Conservation (phyloP, 2,797 vertebrate species). For the Siniperca scherzeri region DNA sequence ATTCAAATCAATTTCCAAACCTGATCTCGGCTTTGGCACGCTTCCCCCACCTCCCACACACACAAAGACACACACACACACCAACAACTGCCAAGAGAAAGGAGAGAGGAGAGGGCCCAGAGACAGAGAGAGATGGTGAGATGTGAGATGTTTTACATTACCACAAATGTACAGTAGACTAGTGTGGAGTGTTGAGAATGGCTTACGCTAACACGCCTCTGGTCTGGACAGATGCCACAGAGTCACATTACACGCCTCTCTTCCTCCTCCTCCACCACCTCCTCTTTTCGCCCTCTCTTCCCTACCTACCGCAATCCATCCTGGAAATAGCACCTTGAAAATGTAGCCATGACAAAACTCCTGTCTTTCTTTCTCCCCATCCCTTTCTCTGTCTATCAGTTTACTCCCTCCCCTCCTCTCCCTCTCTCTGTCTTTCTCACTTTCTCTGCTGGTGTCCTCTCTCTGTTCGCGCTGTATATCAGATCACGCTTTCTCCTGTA, state of each 20-base stretch:
- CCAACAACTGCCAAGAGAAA: constrained; percentile 70
- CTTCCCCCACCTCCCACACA: constrained; percentile 60
- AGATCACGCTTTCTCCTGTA: constrained; percentile 60
- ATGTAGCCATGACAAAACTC: constrained; percentile 62
- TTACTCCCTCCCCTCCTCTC: constrained; percentile 27
- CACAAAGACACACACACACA: constrained; percentile 43
- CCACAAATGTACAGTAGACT: constrained; percentile 83
- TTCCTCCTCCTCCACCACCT: constrained; percentile 52
- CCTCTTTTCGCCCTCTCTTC: constrained; percentile 36
- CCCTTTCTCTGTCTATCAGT: constrained; percentile 39
- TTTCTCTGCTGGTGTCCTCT: constrained; percentile 60
- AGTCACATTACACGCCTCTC: constrained; percentile 77
- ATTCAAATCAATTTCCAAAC: constrained; percentile 87
- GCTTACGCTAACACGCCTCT: constrained; percentile 80
- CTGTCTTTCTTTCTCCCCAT: constrained; percentile 30
- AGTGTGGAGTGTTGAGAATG: constrained; percentile 74
- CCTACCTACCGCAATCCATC: constrained; percentile 51
- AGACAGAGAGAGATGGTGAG: constrained; percentile 59
- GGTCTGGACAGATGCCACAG: constrained; percentile 80
- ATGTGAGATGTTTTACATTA: constrained; percentile 86
- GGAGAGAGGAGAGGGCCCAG: constrained; percentile 52
- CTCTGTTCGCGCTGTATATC: constrained; percentile 49
- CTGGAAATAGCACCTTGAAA: constrained; percentile 79
- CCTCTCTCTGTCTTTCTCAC: constrained; percentile 44
- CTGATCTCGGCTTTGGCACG: constrained; percentile 83